A percentile compares a stretch with the other conserved stretches of the same genome.
phyloP scores from a whole-genome alignment of 2,888 invertebrate genomes.

The Erpobdella octoculata region DNA sequence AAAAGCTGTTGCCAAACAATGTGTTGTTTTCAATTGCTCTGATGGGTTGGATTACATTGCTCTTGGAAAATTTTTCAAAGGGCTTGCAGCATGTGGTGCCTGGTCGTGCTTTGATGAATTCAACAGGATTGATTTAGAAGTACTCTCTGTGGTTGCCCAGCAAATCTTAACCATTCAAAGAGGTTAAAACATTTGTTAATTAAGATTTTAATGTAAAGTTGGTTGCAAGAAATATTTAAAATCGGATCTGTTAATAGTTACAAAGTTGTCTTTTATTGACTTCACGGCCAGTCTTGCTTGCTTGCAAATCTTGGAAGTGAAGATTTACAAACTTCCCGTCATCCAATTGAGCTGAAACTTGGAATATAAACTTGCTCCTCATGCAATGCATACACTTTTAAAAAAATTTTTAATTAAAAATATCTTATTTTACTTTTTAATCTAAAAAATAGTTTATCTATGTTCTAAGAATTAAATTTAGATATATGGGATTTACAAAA shows the following conservation, averaged over 20 bases:
- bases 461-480: too few species aligned
- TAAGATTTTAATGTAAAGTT: neutral
- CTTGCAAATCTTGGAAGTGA: too few species aligned
- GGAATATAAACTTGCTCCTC: too few species aligned
- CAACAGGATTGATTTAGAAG: slow-evolving; percentile 73
- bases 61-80: slow-evolving; percentile 56
- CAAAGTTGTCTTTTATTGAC: neutral
- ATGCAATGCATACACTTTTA: too few species aligned
- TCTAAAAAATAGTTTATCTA: too few species aligned
- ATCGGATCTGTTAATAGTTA: neutral
- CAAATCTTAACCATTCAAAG: slow-evolving; percentile 71
- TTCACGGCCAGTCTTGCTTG: too few species aligned
- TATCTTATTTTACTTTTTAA: too few species aligned
- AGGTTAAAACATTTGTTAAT: slow-evolving; percentile 39
- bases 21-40: slow-evolving; percentile 56
- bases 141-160: slow-evolving; percentile 71
- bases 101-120: slow-evolving; percentile 83
- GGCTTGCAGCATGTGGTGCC: slow-evolving; percentile 53
- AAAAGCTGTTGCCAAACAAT: slow-evolving; percentile 55
- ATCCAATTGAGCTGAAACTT: too few species aligned
- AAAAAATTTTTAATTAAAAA: too few species aligned
- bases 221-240: neutral
- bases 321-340: too few species aligned
- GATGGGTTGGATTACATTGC: slow-evolving; percentile 55
- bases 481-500: too few species aligned